These are phyloP conservation scores for Phylloscopus trochilus DNA, from an alignment of 2,113 vertebrate genomes.

Conservation along the genomic window DNA sequence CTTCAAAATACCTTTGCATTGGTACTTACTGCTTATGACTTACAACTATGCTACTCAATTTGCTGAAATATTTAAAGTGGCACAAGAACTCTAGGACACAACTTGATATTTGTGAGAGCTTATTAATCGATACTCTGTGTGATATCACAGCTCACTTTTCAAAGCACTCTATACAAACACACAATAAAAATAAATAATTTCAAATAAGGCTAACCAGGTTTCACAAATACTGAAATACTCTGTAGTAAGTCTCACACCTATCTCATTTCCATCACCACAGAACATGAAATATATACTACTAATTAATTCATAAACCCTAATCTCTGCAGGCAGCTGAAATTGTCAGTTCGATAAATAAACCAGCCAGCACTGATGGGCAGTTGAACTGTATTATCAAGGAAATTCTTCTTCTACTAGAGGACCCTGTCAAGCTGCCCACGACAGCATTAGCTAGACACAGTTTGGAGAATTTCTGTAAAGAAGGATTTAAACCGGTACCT, in stretches of 20 bases:
- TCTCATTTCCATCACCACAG: not conserved
- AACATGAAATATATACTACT: not conserved
- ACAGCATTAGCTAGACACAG: not conserved
- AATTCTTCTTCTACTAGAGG: not conserved
- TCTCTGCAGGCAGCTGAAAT: not conserved
- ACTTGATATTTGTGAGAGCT: not conserved
- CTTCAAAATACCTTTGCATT: not conserved
- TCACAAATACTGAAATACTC: not conserved
- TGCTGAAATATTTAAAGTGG: not conserved
- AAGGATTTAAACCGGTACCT: not conserved
- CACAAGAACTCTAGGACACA: not conserved
- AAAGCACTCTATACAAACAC: not conserved
- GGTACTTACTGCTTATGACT: not conserved
- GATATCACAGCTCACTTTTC: not conserved
- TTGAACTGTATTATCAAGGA: not conserved
- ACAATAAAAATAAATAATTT: not conserved
- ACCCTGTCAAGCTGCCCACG: not conserved
- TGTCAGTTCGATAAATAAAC: not conserved
- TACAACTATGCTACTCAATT: not conserved
- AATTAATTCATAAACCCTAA: slow-evolving; percentile 23
- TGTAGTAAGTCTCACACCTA: not conserved
- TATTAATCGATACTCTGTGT: not conserved
- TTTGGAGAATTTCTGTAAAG: not conserved
- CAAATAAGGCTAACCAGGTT: not conserved
- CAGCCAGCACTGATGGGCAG: not conserved